Percentiles rank a stretch among this genome's conserved stretches.
Evolutionary conservation across 2,888 invertebrate species (phyloP).

Genomic region (Oxytorus armatus): DNA sequence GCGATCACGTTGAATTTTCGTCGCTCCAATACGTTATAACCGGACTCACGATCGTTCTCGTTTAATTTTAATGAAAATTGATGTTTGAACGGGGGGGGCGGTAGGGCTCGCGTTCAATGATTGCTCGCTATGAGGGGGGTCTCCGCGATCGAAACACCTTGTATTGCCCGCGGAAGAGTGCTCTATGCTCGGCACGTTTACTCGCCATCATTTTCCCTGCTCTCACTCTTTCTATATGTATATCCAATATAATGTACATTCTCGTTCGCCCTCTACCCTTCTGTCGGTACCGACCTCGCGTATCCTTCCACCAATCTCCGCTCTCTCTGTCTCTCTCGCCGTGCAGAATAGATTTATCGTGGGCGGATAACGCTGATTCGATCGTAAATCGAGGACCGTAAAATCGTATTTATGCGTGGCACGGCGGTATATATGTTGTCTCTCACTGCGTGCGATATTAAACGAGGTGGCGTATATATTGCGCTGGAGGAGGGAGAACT

Average conservation of each 20-base stretch:
- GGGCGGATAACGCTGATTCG: conserved; percentile 70
- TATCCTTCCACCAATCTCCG: conserved; percentile 61
- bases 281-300: conserved; percentile 38
- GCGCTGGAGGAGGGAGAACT: conserved; percentile 9
- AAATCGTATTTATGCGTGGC: conserved; percentile 67
- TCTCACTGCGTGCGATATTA: conserved; percentile 10
- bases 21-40: conserved; percentile 16
- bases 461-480: background rate
- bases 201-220: conserved; percentile 46
- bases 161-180: conserved; percentile 28
- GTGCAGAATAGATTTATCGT: conserved; percentile 69
- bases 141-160: conserved; percentile 56
- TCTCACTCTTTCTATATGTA: conserved; percentile 14
- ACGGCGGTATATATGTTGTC: conserved; percentile 35
- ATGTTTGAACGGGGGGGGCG: conserved; percentile 66
- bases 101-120: too few species aligned
- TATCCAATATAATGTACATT: conserved; percentile 37
- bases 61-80: conserved; percentile 70
- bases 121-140: conserved; percentile 54
- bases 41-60: conserved; percentile 53
- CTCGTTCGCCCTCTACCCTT: conserved; percentile 33
- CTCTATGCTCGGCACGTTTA: conserved; percentile 52
- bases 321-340: conserved; percentile 64
- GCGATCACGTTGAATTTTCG: conserved; percentile 48
- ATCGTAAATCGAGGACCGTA: conserved; percentile 68